Base-by-base conservation (phyloP, 1,140 invertebrate genomes). In the Neodiprion fabricii region DNA sequence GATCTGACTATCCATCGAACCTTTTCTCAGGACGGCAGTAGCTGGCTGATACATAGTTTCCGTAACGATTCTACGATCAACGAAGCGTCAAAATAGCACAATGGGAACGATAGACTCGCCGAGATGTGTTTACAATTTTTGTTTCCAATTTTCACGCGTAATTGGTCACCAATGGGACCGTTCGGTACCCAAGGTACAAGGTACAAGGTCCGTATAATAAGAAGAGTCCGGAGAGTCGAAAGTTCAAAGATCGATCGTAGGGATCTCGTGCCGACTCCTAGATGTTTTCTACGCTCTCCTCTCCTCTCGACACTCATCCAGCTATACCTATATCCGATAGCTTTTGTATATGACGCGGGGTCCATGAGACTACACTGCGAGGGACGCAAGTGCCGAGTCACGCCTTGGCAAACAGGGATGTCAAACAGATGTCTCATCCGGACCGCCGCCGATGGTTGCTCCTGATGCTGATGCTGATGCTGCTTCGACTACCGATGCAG, bases 351-450 rank as follows among this genome's bases (percentile, higher is more conserved):
- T 82, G 82, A 40, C 65, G 70, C 8, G 70, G n/a, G 74, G 49
- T 48, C 17, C 70, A 66, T 65, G 53, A 17, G 53, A 66, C 12
- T 17, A 21, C 47, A 47, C 53, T 66, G 47, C 48, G 53, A 75
- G 70, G 70, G 79, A 79, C 82, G 80, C 85, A 87, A 89, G 87
- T 88, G 87, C 84, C 85, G 86, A 89, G 87, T 89, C 87, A 89
- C 87, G 87, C 87, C 87, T 87, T 88, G 87, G 83, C 86, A 86
- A 87, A 88, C 86, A 84, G 85, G 85, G 86, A 88, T 87, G 86
- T 88, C 87, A 88, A 88, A 88, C 87, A 89, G 86, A 88, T 88
- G 86, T 87, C 85, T 84, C 77, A 74, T 12, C 67, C 40, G 21
- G 67, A 23, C 11, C 21, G 21, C 67, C 11, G 17, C 61, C 40